phyloP scores from a whole-genome alignment of 35 echinoderm and acorn worm genomes.

The Holothuria glaberrima region DNA sequence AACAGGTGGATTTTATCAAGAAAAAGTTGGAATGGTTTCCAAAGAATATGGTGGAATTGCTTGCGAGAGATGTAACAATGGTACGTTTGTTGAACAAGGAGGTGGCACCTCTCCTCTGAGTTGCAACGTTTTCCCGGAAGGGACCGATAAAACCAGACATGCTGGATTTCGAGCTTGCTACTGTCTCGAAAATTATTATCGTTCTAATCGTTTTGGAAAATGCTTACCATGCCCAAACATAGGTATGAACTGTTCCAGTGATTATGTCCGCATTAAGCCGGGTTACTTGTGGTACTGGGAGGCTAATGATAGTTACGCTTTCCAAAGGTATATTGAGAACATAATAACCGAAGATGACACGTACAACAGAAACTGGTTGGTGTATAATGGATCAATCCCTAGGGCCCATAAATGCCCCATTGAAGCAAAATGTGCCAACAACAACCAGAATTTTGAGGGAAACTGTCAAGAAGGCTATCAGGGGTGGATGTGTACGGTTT shows the following conservation, averaged over 20 bases:
- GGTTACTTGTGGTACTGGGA: slow-evolving; percentile 64
- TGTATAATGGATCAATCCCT: slow-evolving; percentile 9
- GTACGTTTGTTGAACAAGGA: slow-evolving; percentile 26
- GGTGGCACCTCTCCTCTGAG: background rate
- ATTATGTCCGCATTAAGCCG: background rate
- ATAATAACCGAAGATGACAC: background rate
- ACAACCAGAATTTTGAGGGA: background rate
- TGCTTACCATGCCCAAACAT: background rate
- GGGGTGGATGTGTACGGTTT: slow-evolving; percentile 44
- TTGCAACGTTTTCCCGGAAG: slow-evolving; percentile 53
- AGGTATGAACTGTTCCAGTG: slow-evolving; percentile 45
- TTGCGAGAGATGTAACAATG: slow-evolving; percentile 59
- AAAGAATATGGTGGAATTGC: background rate
- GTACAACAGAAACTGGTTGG: background rate
- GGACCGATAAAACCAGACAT: slow-evolving; percentile 19
- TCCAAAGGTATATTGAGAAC: slow-evolving; percentile 24
- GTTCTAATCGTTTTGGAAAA: slow-evolving; percentile 45
- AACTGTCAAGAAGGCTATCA: slow-evolving; percentile 36
- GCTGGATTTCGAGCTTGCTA: slow-evolving; percentile 56
- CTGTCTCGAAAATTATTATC: slow-evolving; percentile 38
- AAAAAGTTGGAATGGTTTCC: slow-evolving; percentile 18
- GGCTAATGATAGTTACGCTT: background rate
- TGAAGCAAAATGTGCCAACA: background rate
- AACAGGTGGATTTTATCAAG: slow-evolving; percentile 62
- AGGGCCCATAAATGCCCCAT: slow-evolving; percentile 6